phyloP scores from a whole-genome alignment of 2,888 invertebrate species.

The Archips crataeganus region DNA sequence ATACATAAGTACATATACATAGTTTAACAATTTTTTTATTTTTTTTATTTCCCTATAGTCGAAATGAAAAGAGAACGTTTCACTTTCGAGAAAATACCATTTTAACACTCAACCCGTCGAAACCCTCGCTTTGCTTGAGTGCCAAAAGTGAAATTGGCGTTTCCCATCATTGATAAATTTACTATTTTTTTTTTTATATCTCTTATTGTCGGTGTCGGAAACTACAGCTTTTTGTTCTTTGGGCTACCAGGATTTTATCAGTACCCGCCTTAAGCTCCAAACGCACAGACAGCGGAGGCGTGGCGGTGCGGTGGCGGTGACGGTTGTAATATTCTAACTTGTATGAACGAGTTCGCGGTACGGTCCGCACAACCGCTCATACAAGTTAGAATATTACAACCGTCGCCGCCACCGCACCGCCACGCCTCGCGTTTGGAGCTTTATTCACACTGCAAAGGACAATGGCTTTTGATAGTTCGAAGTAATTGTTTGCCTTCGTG shows the following conservation, averaged over 20 bases:
- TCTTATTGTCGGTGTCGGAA: no score
- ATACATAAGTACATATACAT: no score
- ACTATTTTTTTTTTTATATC: background rate
- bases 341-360: no score
- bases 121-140: background rate
- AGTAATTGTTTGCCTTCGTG: background rate
- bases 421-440: no score
- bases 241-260: background rate
- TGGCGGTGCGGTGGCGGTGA: no score
- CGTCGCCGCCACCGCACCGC: no score
- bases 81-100: background rate
- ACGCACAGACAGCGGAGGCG: no score
- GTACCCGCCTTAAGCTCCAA: background rate
- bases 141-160: background rate
- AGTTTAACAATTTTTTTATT: background rate
- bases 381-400: no score
- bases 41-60: background rate
- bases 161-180: background rate
- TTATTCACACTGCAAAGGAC: background rate
- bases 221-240: background rate
- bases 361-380: no score
- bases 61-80: background rate
- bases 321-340: no score
- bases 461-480: background rate
- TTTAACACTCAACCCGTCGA: no score